Evolutionary conservation across 2,113 vertebrate species (phyloP), one percentile per base, ranked within the genome.

Genomic region (Alligator sinensis): DNA sequence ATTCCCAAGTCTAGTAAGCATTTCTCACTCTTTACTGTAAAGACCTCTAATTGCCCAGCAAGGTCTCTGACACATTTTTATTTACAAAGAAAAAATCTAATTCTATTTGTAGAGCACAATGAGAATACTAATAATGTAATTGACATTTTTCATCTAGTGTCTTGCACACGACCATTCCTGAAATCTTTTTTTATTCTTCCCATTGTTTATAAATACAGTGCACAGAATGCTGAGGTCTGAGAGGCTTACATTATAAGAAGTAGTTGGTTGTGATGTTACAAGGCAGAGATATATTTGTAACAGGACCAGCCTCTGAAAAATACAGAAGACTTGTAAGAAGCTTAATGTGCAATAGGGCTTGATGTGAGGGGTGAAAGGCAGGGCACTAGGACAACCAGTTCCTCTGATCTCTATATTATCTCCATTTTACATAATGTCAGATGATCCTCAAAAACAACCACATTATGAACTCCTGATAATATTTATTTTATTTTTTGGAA

Each of bases 331-430:
- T 91, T 78, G 10, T 95, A 96, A 96, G 96, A 94, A 96, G 96
- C 93, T 96, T 97, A 96, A 90, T 63, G 81, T 91, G 90, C 83
- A 92, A 82, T 19, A 94, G 83, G 91, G 90, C 94, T 93, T 93
- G 93, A 88, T 91, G 93, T 59, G 82, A 74, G 87, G 91, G 95
- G 95, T 95, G 94, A 97, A 95, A 88, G 78, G 18, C 78, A 96
- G 96, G 94, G 91, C 94, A 97, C 80, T 95, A 78, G 96, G 96
- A 96, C 91, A 95, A 62, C 64, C 8, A 86, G 54, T 28, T 81
- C 86, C 93, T 86, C 86, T 93, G 87, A 76, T 91, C 91, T 79
- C 89, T 88, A 85, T 68, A 47, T 85, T 54, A 70, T 74, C 85
- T 86, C 9, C 54, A 68, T 91, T 86, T 74, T 92, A 61, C 38